Evolutionary conservation across 2,113 vertebrate genomes (phyloP).

Genomic region (Eulemur macaco): DNA sequence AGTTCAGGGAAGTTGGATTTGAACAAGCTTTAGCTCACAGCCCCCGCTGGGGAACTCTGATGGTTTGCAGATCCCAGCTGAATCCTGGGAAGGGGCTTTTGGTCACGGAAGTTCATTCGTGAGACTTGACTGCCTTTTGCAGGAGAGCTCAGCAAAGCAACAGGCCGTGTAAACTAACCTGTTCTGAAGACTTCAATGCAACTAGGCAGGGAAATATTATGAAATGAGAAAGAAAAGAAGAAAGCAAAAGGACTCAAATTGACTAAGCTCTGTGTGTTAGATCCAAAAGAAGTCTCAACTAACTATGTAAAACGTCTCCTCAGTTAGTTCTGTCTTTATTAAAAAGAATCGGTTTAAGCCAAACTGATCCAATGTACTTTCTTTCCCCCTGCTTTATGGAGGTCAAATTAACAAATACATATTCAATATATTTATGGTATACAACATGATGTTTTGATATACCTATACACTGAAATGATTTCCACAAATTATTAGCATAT

Average conservation of each 20-base stretch:
- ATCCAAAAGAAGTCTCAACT: background rate
- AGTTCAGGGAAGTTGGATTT: background rate
- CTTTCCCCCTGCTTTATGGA: background rate
- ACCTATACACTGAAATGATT: background rate
- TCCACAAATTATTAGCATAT: background rate
- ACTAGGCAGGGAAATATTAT: background rate
- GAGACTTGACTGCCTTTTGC: background rate
- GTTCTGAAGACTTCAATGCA: background rate
- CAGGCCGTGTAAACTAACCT: background rate
- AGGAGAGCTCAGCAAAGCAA: background rate
- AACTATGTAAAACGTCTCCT: background rate
- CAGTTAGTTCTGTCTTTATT: background rate
- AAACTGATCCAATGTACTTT: background rate
- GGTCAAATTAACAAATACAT: background rate
- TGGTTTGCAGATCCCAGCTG: background rate
- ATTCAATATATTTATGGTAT: too few species aligned
- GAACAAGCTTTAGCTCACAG: background rate
- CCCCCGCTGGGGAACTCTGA: background rate
- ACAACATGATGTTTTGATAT: background rate
- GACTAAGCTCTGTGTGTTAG: background rate
- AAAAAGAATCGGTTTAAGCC: background rate
- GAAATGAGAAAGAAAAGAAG: background rate
- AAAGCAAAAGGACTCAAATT: background rate
- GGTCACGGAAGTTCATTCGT: background rate
- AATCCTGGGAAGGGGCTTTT: background rate